Evolutionary conservation across 1,140 invertebrate species (phyloP), one percentile per base, ranked within the genome.

Genomic region (Bombus affinis): DNA sequence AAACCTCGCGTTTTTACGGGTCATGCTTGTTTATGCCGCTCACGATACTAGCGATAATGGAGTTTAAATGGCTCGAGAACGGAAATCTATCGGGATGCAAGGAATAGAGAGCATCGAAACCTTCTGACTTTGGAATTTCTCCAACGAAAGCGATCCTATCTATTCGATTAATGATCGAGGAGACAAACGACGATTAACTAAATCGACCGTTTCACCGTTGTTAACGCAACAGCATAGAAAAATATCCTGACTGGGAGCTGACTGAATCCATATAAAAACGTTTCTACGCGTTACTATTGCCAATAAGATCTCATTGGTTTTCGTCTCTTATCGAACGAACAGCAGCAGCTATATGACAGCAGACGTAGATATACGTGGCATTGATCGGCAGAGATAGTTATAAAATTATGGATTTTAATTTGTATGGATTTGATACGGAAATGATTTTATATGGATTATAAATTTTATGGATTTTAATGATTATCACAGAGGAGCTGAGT

Each of bases 1-100:
- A n/a, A 83, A 53, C 37, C 85, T 32, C 22, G n/a, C 73, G 44
- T 75, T 83, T 83, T 86, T 86, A 76, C 32, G 62, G 25, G 15
- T 47, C 22, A 47, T 10, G 62, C 35, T 70, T 82, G 62, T 70
- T 76, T 83, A 76, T 71, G n/a, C 62, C 47, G 42, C 59, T 42
- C 53, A 2, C 62, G 59, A 68, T 57, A 22, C 62, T 75, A 44
- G 44, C 79, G 44, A 68, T 85, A 85, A 74, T 78, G 59, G 74
- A 39, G 74, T 74, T 81, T 62, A 62, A 81, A 81, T 81, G 70
- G 25, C 81, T 44, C 9, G 68, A n/a, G n/a, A 65, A 80, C 25
- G 53, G 47, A 44, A 78, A 79, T 79, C 57, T 32, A 62, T 65
- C 70, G n/a, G 35, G 32, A 35, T 32, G 32, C 15, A 53, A n/a